Base-by-base conservation (phyloP, 1,140 invertebrate species). In the Ditylenchus dipsaci region DNA sequence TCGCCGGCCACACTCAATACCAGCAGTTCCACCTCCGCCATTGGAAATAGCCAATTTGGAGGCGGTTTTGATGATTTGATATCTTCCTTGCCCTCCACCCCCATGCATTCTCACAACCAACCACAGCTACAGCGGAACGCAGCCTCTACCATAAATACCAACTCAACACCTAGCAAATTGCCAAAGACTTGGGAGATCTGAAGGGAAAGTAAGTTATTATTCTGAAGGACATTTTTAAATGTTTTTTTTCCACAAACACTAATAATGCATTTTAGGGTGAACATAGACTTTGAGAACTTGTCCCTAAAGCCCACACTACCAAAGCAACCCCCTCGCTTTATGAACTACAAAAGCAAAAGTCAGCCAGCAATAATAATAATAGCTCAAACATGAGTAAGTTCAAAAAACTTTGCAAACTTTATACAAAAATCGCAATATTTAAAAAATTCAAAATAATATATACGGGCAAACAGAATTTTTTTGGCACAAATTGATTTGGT, bases 211-310 rank as follows among this genome's bases (percentile, higher is more conserved):
- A 53, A 59, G 49, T 63, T 17, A n/a, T 19, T 33, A 7, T 27
- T 61, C 9, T 23, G 42, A 33, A 1, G 9, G 17, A 13, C 17
- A n/a, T 1, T 17, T 13, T 42, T 42, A 15, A 0, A 15, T 15
- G 30, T 19, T 3, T 53, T 15, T 64, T 64, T 49, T 7, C 8
- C 17, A 21, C 17, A 64, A 64, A 43, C 21, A 45, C 43, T 13
- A 11, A n/a, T 45, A 13, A 13, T 45, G n/a, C 26, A 23, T 68
- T 71, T 19, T 45, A 71, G 69, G 33, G 68, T 71, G 38, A 73
- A 73, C 29, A 67, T 72, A 3, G 69, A 71, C 59, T 66, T 71
- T 72, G 67, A 72, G 29, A 70, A 67, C 38, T 53, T 71, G 42
- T 72, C 56, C 17, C 27, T 71, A 1, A 71, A 64, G 27, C 42